A percentile compares a stretch with the other conserved stretches of the same genome.
Conservation (phyloP, 1,140 invertebrate species). For the Eurosta solidaginis region DNA sequence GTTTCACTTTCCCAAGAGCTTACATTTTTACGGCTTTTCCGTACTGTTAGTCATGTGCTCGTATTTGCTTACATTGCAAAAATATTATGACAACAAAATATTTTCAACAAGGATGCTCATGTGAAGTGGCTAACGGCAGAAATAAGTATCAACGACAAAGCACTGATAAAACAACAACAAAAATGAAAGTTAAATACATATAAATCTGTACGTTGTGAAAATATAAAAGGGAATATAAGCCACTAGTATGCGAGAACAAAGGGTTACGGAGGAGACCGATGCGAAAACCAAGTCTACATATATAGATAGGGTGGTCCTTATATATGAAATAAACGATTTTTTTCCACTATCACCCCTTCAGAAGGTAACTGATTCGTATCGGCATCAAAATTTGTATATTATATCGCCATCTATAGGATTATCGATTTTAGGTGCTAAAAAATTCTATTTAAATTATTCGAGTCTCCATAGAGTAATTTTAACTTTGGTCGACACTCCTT, state of each 20-base stretch:
- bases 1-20: background rate
- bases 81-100: slow-evolving; percentile 32
- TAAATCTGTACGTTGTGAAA: background rate
- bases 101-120: slow-evolving; percentile 29
- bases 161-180: background rate
- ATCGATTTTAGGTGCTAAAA: too few species aligned
- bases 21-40: background rate
- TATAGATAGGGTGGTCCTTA: background rate
- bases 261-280: background rate
- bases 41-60: background rate
- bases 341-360: too few species aligned
- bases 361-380: too few species aligned
- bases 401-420: too few species aligned
- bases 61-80: slow-evolving; percentile 15
- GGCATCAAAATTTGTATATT: too few species aligned
- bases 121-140: slow-evolving; percentile 27
- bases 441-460: too few species aligned
- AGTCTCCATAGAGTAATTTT: too few species aligned
- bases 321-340: too few species aligned
- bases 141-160: background rate
- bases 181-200: background rate
- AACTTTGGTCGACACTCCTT: too few species aligned
- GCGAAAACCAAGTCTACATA: background rate
- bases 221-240: background rate
- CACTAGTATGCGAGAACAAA: background rate